Percentiles rank a stretch among this genome's conserved stretches.
Evolutionary conservation across 2,888 invertebrate species (phyloP).

Genomic region (Amblyjoppa proteus): DNA sequence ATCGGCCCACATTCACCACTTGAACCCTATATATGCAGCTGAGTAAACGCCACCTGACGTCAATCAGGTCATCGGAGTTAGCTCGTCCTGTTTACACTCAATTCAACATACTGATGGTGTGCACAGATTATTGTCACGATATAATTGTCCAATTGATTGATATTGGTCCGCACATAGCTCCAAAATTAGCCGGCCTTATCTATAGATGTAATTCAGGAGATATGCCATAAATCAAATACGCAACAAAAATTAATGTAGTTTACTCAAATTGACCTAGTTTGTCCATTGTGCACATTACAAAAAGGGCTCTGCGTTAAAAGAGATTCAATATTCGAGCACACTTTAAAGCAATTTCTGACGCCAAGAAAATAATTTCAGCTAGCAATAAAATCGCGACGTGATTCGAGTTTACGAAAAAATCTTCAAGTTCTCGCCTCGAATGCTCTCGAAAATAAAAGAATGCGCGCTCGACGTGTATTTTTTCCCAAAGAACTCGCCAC

Average conservation of each 20-base stretch:
- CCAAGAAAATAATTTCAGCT: background rate
- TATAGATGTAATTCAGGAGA: background rate
- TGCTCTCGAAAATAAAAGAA: background rate
- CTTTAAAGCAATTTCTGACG: background rate
- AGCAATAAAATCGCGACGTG: background rate
- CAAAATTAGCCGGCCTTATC: too few relatives aligned
- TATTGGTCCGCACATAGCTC: background rate
- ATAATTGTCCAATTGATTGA: background rate
- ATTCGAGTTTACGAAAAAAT: background rate
- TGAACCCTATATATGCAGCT: too few relatives aligned
- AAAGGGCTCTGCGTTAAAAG: background rate
- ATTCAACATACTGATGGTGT: slow-evolving; percentile 6
- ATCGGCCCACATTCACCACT: background rate
- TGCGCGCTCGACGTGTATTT: background rate
- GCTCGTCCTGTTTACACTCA: background rate
- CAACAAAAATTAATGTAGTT: background rate
- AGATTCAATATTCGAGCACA: background rate
- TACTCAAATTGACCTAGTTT: background rate
- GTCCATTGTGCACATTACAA: background rate
- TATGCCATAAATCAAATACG: background rate
- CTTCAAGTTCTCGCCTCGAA: background rate
- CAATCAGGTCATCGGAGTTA: background rate
- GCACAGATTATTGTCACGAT: slow-evolving; percentile 9
- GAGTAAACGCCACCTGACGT: background rate
- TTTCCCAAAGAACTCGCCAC: slow-evolving; percentile 1